Base-by-base conservation (phyloP, 2,113 vertebrate genomes). In the Eubucco bourcierii region DNA sequence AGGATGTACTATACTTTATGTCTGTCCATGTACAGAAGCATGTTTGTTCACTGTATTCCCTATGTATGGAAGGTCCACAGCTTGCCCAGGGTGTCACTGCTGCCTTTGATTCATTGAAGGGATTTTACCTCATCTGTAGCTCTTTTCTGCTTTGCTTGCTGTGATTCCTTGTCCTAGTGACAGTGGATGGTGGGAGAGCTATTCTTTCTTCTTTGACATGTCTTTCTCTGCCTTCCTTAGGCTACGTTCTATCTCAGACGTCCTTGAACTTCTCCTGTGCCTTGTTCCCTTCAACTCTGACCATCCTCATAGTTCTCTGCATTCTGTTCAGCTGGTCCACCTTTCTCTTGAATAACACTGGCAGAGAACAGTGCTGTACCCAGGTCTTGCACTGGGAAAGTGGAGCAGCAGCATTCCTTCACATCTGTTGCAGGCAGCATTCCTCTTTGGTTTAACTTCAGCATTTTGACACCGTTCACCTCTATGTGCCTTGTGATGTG, bases 381-480 rank as follows among this genome's bases (percentile, higher is more conserved):
- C 4, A n/a, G 16, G 28, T 86, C 15, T 46, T 88, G 63, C 4
- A 3, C 76, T 76, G 65, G n/a, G 23, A 19, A 33, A 11, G 33
- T 5, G 74, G 61, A 67, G 52, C 80, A 84, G 18, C 61, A 87
- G 9, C n/a, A 10, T 65, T 93, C 34, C 29, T 87, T 64, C 15
- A 2, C 2, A 2, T 58, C 31, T 88, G 23, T 55, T 66, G 39
- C 29, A 46, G 44, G 10, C n/a, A 33, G 46, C 29, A 50, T 12
- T 90, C 5, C 53, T 79, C 2, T 65, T 87, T 78, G 58, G 8
- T 76, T 84, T 80, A 65, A 53, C 50, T 89, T 87, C 17, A 67
- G 12, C n/a, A 25, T 27, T 0, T 0, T 65, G 60, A 16, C 39
- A 20, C n/a, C 3, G 0, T 60, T 74, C 41, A 19, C 46, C 53